A percentile compares a stretch with the other conserved stretches of the same genome.
These are phyloP conservation scores for Phenganax marumi DNA, from an alignment of 92 coral and sea anemone species.

Conservation along the genomic window DNA sequence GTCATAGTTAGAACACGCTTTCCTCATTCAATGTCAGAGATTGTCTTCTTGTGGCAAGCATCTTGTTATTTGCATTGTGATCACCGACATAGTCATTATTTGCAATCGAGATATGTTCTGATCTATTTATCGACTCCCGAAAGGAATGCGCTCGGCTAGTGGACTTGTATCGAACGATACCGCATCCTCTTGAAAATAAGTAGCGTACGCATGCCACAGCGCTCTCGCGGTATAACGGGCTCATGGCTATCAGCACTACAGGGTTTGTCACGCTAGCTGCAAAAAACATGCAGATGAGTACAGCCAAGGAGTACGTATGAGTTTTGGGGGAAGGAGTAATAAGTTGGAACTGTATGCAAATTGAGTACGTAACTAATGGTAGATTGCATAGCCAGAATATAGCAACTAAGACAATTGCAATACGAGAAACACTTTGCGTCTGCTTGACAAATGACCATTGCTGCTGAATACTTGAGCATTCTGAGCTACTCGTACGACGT, in stretches of 20 bases:
- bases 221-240: constrained; percentile 24
- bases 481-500: constrained; percentile 15
- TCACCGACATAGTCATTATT: background rate
- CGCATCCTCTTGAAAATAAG: background rate
- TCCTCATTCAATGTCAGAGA: constrained; percentile 6
- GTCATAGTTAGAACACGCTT: no score
- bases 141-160: background rate
- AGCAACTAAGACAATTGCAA: constrained; percentile 17
- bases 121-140: background rate
- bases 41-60: background rate
- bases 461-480: constrained; percentile 5
- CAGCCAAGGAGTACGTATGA: background rate
- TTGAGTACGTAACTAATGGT: constrained; percentile 26
- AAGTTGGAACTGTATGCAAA: background rate
- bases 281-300: constrained; percentile 17
- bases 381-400: constrained; percentile 37
- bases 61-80: background rate
- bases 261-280: constrained; percentile 23
- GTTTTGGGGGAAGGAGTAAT: background rate
- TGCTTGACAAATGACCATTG: constrained; percentile 38
- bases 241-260: constrained; percentile 36
- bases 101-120: constrained; percentile 28
- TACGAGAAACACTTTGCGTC: constrained; percentile 35
- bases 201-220: background rate
- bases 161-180: background rate